Evolutionary conservation across 2,888 invertebrate genomes (phyloP), one percentile per base, ranked within the genome.

Genomic region (Drosophila melanosoma): DNA sequence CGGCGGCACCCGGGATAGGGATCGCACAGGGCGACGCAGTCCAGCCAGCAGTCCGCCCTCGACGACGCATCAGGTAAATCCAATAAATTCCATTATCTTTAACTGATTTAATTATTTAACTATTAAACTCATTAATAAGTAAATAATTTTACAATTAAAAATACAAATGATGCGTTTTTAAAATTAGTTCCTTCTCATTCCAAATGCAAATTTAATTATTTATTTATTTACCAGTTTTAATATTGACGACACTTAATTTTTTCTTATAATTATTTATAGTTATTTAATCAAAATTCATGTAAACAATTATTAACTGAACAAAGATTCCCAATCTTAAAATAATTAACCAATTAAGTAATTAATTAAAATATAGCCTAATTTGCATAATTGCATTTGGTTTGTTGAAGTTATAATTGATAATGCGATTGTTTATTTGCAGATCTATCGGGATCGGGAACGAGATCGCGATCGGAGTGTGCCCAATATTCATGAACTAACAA

Each of bases 41-140:
- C 96, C 95, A 84, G 96, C 96, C 75, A 96, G 96, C 92, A 96
- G 96, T 91, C 96, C 97, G 57, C 96, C 96, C 83, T 96, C 96
- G 77, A 96, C 96, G 82, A 96, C 96, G 83, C 96, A 96, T 89
- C 96, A 96, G 94, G 95, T 95, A 23, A 65, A 12, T 6, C 17
- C 2, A 29, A 20, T 1, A 33, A 52, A 33, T 45, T 4, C 45
- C 4, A 23, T 23, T 4, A 23, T 23, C 2, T 4, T 23, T 4
- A 0, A 23, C 4, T 20, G 0, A 7, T 7, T 45, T 45, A 5
- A 45, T 1, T 20, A 45, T 3, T 20, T 45, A 3, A 15, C 15
- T 45, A 45, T 45, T 0, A 7, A 1, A 20, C 12, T 42, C 12
- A 20, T 20, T 20, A 12, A 7, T 12, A 42, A 12, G 6, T 7